Evolutionary conservation across 2,113 vertebrate species (phyloP), one percentile per base, ranked within the genome.

Genomic region (Empidonax alnorum): DNA sequence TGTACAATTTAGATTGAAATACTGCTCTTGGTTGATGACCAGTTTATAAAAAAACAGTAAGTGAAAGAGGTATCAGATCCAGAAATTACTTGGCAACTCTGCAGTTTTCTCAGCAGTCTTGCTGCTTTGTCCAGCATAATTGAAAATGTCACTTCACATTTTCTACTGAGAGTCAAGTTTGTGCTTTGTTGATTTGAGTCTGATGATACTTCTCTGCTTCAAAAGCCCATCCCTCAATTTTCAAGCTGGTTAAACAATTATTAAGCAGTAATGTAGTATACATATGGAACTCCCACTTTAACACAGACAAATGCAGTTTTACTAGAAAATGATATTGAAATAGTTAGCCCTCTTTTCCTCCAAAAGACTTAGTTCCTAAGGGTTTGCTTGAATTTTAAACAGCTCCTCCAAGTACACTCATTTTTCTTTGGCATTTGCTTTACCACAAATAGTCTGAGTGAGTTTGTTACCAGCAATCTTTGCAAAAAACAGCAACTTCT

Each of bases 331-430:
- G 12, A 66, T 63, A 78, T 1, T 82, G 71, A 89, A 94, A 82
- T 74, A 87, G 49, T 41, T 30, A 89, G 55, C 5, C 12, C 22
- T 84, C 63, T 84, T 56, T 90, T 89, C n/a, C 46, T 84, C 20
- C n/a, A 81, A 81, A 94, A 88, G 41, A 61, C 27, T 66, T 80
- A 39, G n/a, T 37, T 89, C 39, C 47, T 78, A 83, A 62, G 49
- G 73, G 77, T 89, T 89, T 74, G 55, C 73, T 89, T 87, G 77
- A 74, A 84, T 94, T 88, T 93, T 89, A 94, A 96, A 63, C 42
- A 87, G 52, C 52, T 91, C 10, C 23, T 96, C 52, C 61, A 78
- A 81, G 52, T 27, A 63, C 55, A 31, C 71, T 84, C 33, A 47
- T 72, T 87, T 94, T 72, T 65, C 53, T 92, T 94, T 74, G 81